Conservation (phyloP, 2,888 invertebrate species). For the Drosophila eohydei region DNA sequence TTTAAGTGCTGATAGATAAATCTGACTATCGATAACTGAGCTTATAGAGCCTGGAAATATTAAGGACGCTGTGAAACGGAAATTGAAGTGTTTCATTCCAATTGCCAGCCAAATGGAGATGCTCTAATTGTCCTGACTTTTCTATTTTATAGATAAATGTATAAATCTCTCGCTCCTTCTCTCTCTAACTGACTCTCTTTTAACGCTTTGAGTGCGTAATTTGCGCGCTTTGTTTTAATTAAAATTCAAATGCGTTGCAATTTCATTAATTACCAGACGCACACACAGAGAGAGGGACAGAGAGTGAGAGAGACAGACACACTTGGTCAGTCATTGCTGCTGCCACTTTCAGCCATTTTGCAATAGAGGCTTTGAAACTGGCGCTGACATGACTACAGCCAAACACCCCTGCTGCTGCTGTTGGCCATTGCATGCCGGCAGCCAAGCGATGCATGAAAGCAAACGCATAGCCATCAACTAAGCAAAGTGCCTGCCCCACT, state of each 20-base stretch:
- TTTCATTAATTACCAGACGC: conserved; percentile 82
- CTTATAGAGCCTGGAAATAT: too few species aligned
- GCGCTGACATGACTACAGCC: conserved; percentile 61
- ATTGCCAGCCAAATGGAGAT: neutral
- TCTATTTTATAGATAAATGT: conserved; percentile 1
- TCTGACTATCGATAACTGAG: neutral
- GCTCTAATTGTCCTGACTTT: neutral
- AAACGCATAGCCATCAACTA: conserved; percentile 71
- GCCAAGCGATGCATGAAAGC: conserved; percentile 74
- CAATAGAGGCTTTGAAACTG: conserved; percentile 71
- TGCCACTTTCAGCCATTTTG: conserved; percentile 74
- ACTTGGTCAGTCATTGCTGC: conserved; percentile 40
- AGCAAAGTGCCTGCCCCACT: conserved; percentile 22
- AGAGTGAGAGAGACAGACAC: conserved; percentile 26
- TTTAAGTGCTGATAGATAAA: neutral
- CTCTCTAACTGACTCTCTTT: neutral
- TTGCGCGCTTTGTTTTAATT: conserved; percentile 82
- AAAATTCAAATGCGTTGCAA: conserved; percentile 83
- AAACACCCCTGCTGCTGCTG: conserved; percentile 32
- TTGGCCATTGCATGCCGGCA: conserved; percentile 72
- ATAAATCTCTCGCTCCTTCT: neutral
- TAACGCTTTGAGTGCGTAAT: conserved; percentile 54
- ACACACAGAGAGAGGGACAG: conserved; percentile 15
- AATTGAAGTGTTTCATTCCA: neutral
- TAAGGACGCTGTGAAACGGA: too few species aligned